These are phyloP conservation scores for Liasis olivaceus DNA, from an alignment of 2,797 vertebrate genomes.

Conservation along the genomic window DNA sequence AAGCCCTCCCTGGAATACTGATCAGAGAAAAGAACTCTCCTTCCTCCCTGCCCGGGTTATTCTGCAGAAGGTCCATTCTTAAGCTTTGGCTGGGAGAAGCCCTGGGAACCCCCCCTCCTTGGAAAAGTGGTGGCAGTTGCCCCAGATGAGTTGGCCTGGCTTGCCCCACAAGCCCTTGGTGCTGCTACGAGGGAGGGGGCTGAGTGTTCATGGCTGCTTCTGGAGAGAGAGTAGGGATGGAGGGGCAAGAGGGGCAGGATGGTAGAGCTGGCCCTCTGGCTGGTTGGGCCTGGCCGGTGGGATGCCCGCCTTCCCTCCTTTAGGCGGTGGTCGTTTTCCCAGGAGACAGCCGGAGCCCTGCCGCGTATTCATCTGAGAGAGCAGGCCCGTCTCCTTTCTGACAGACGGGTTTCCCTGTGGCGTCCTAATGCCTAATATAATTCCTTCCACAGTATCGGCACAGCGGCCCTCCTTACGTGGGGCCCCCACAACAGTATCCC, in stretches of 20 bases:
- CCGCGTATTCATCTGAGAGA: neutral
- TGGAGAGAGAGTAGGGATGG: neutral
- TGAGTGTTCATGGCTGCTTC: neutral
- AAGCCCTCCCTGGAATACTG: neutral
- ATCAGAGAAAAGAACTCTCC: too few species aligned
- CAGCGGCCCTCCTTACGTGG: slow-evolving; percentile 89
- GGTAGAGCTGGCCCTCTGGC: neutral
- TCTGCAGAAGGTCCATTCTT: neutral
- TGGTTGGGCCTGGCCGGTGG: too few species aligned
- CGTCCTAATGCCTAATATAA: neutral
- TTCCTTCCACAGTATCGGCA: slow-evolving; percentile 86
- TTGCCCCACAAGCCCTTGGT: neutral
- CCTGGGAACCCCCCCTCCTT: neutral
- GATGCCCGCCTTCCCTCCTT: neutral
- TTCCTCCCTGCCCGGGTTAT: neutral
- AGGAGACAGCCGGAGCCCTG: neutral
- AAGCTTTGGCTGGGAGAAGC: neutral
- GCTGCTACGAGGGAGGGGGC: neutral
- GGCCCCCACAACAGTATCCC: slow-evolving; percentile 93
- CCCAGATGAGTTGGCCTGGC: neutral
- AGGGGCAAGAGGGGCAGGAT: neutral
- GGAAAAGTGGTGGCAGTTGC: neutral
- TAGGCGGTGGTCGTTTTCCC: neutral
- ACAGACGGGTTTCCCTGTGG: neutral
- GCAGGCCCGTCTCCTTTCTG: neutral